Evolutionary conservation across 2,797 vertebrate species (phyloP), one percentile per base, ranked within the genome.

Genomic region (Morelia viridis): DNA sequence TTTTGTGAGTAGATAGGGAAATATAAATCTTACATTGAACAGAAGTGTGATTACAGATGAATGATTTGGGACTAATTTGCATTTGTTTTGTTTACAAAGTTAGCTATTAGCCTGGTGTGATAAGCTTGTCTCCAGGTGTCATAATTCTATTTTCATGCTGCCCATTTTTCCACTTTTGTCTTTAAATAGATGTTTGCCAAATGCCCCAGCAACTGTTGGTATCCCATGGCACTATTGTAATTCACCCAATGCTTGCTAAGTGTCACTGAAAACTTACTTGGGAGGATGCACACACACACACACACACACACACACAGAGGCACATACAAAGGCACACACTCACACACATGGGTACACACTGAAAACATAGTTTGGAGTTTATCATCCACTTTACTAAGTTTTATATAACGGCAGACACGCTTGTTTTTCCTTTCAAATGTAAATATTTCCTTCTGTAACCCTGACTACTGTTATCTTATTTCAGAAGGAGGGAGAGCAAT

Each of bases 21-120:
- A 96, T 93, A 97, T 96, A 97, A 96, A 96, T 89, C 64, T 86
- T 94, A 94, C 95, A 94, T 88, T 93, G 84, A 95, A 94, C 93
- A 93, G 95, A 97, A 96, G 95, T 96, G 94, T 96, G 96, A 96
- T 96, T 96, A 96, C 94, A 93, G 90, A 96, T 95, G 90, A 95
- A 96, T 95, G 94, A 94, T 95, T 91, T 95, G 96, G 95, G 96
- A 96, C 71, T 96, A 92, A 94, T 96, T 96, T 96, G 62, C 91
- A 90, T 12, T 56, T 90, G 80, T 93, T 93, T 96, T 94, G 94
- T 96, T 96, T 94, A 94, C 88, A 96, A 95, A 95, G 64, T 93
- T 95, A 92, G 76, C 87, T 93, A 90, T 94, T 94, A 94, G 15
- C 61, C 62, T 28, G 87, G 58, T 0, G 0, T 90, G 93, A 85